Percentiles rank a stretch among this genome's conserved stretches.
phyloP scores from a whole-genome alignment of 2,888 invertebrate genomes.

The Microctonus brassicae region DNA sequence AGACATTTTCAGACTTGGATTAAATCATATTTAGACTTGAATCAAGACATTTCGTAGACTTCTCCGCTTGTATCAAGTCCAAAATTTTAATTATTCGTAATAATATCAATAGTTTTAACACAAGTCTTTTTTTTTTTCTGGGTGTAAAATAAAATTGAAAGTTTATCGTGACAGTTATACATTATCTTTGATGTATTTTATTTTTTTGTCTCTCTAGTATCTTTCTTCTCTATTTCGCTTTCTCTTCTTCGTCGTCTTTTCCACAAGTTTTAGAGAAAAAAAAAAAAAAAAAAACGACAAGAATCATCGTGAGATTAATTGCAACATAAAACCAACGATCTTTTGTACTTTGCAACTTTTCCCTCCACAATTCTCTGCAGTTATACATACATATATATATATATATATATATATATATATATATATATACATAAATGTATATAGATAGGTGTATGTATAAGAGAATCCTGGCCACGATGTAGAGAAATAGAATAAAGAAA shows the following conservation, averaged over 20 bases:
- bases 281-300: conserved; percentile 6
- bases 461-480: background rate
- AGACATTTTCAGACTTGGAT: no score
- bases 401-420: no score
- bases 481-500: background rate
- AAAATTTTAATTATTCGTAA: no score
- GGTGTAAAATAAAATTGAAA: no score
- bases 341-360: conserved; percentile 26
- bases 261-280: background rate
- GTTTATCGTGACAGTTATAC: no score
- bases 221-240: background rate
- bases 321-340: conserved; percentile 15
- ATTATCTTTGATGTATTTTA: background rate
- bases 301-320: conserved; percentile 27
- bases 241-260: background rate
- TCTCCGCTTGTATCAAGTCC: no score
- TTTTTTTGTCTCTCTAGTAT: background rate
- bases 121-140: no score
- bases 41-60: no score
- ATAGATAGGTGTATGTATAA: background rate
- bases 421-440: no score
- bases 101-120: no score
- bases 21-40: no score
- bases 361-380: background rate
- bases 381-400: no score